Evolutionary conservation across 2,113 vertebrate genomes (phyloP).

Genomic region (Ceyx cyanopectus): DNA sequence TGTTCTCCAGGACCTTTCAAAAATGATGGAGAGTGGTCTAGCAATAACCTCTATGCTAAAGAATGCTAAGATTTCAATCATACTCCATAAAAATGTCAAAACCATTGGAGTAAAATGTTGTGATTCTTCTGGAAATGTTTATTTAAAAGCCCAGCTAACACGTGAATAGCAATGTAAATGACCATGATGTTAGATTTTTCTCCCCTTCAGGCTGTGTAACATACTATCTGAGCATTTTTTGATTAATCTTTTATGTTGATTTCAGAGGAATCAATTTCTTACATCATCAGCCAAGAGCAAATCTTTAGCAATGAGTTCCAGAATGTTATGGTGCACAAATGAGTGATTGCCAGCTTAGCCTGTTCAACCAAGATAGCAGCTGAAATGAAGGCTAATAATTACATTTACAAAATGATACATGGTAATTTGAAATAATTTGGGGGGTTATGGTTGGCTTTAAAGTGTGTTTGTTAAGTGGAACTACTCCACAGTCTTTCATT

Average conservation of each 20-base stretch:
- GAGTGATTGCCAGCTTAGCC: neutral
- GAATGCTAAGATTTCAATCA: neutral
- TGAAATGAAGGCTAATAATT: neutral
- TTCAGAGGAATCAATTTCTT: neutral
- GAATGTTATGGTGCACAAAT: neutral
- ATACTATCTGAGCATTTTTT: neutral
- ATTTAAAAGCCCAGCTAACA: neutral
- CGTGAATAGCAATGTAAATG: neutral
- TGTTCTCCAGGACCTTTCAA: no score
- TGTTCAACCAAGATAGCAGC: neutral
- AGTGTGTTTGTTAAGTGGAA: neutral
- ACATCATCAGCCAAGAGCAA: neutral
- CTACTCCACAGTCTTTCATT: neutral
- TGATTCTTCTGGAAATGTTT: neutral
- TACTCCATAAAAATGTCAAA: neutral
- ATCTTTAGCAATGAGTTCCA: neutral
- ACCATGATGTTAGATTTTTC: neutral
- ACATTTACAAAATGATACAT: neutral
- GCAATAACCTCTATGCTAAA: no score
- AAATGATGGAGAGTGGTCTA: no score
- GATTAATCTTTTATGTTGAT: neutral
- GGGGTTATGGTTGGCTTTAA: neutral
- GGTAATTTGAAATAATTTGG: neutral
- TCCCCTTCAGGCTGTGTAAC: neutral
- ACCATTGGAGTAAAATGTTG: neutral